These are phyloP conservation scores for Ciconia boyciana DNA, from an alignment of 2,113 vertebrate species.

Conservation along the genomic window DNA sequence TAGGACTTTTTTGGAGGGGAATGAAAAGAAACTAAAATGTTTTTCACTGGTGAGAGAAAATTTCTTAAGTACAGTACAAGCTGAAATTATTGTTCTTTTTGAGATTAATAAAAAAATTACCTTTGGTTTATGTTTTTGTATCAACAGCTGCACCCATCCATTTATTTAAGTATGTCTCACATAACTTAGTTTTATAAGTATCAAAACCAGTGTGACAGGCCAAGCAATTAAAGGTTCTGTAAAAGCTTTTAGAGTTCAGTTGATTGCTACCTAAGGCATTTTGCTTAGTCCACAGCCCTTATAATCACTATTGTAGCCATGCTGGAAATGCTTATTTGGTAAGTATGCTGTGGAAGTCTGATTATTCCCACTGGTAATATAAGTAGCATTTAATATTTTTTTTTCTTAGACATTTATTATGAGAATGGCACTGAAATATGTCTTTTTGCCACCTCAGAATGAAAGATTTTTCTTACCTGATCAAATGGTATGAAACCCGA, in stretches of 20 bases:
- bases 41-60: background rate
- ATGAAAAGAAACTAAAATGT: background rate
- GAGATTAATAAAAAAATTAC: background rate
- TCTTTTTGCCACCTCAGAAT: background rate
- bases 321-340: background rate
- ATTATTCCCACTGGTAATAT: background rate
- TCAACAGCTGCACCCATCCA: background rate
- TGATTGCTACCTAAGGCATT: background rate
- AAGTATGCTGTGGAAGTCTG: background rate
- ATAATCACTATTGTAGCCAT: background rate
- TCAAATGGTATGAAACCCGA: background rate
- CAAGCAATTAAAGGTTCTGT: background rate
- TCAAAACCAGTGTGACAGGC: background rate
- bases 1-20: background rate
- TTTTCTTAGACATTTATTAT: background rate
- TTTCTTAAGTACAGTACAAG: background rate
- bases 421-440: background rate
- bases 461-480: background rate
- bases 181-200: background rate
- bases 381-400: background rate
- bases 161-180: background rate
- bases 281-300: background rate
- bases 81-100: background rate
- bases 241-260: background rate
- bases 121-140: background rate